phyloP scores from a whole-genome alignment of 2,113 vertebrate species.

The Chaetura pelagica region DNA sequence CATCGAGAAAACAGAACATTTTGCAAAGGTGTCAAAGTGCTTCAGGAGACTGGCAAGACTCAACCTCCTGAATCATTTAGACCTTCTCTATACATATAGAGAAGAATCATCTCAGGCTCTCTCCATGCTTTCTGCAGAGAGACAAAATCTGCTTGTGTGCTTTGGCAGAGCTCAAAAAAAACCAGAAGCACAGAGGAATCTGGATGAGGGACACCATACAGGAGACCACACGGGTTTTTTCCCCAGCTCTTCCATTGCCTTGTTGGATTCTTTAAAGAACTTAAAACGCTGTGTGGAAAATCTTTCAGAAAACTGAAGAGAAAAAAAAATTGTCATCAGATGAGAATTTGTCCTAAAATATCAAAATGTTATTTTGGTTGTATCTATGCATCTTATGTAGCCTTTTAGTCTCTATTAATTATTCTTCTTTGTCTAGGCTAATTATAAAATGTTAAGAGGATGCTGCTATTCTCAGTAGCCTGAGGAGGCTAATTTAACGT shows the following conservation, averaged over 20 bases:
- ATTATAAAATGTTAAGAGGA: not conserved
- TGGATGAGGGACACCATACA: not conserved
- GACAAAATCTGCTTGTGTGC: not conserved
- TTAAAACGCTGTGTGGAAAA: not conserved
- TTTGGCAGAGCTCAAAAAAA: not conserved
- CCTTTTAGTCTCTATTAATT: conserved; percentile 8
- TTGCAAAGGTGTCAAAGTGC: not conserved
- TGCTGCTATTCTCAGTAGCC: not conserved
- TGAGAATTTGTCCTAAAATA: not conserved
- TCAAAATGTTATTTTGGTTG: not conserved
- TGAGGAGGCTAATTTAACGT: not conserved
- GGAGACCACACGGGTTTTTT: not conserved
- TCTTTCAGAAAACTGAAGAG: not conserved
- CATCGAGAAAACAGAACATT: not conserved
- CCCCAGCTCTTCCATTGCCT: not conserved
- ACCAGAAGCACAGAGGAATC: not conserved
- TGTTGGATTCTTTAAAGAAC: not conserved
- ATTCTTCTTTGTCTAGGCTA: not conserved
- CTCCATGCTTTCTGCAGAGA: not conserved
- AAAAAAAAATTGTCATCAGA: not conserved
- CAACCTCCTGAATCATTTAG: not conserved
- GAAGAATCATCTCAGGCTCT: not conserved
- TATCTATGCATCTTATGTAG: not conserved
- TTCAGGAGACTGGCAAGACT: not conserved
- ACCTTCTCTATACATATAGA: not conserved